These are phyloP conservation scores for Drosophila neocordata DNA, from an alignment of 1,140 invertebrate species.

Conservation along the genomic window DNA sequence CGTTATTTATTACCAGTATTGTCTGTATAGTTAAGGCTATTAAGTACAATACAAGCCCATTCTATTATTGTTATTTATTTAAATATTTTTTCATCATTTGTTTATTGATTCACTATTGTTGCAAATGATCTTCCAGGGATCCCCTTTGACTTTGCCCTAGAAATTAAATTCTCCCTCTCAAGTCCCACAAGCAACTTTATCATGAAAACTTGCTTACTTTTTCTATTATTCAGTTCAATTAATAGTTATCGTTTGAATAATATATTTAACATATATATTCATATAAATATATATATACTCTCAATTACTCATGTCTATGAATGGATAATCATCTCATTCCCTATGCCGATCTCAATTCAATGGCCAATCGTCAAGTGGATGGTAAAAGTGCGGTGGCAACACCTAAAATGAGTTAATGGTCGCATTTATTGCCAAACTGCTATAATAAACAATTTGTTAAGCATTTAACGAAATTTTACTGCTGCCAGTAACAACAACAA, in stretches of 20 bases:
- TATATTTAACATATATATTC: neutral
- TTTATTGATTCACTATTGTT: no score
- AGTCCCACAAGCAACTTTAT: no score
- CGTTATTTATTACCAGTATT: no score
- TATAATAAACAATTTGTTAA: slow-evolving; percentile 79
- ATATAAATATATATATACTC: neutral
- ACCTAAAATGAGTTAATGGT: slow-evolving; percentile 77
- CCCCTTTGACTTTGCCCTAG: no score
- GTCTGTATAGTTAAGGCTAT: no score
- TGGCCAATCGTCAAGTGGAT: slow-evolving; percentile 13
- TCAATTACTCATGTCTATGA: slow-evolving; percentile 13
- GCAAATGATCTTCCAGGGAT: no score
- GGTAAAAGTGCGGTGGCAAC: slow-evolving; percentile 69
- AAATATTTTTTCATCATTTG: no score
- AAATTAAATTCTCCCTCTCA: no score
- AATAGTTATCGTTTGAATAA: neutral
- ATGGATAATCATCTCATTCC: neutral
- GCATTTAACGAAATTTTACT: slow-evolving; percentile 81
- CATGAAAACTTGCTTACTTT: neutral
- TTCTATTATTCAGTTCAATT: neutral
- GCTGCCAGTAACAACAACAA: slow-evolving; percentile 54
- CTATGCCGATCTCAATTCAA: slow-evolving; percentile 5
- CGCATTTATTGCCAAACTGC: slow-evolving; percentile 79
- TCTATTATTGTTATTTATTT: no score
- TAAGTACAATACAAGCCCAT: no score